These are phyloP conservation scores for Hypothenemus hampei DNA, from an alignment of 1,140 invertebrate species.

Conservation along the genomic window DNA sequence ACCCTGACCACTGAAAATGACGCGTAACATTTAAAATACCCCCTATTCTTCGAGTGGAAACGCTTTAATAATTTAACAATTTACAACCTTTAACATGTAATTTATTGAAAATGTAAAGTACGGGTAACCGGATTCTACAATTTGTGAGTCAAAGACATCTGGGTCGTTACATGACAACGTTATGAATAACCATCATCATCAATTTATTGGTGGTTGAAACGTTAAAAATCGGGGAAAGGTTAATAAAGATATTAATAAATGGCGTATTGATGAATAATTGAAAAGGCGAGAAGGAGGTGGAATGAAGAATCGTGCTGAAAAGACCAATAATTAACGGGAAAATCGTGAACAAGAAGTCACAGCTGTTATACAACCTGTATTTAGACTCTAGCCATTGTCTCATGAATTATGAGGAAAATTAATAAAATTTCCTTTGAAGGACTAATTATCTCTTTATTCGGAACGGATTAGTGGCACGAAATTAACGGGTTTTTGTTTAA, in stretches of 20 bases:
- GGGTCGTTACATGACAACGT: neutral
- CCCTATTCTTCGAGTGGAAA: neutral
- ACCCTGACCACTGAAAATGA: neutral
- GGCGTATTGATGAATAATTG: neutral
- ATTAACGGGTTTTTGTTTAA: conserved; percentile 22
- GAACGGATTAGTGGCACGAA: conserved; percentile 25
- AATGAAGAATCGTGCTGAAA: neutral
- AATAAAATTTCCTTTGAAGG: conserved; percentile 24
- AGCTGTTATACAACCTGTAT: conserved; percentile 27
- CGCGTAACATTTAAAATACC: conserved; percentile 3
- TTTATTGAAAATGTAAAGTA: too few species aligned
- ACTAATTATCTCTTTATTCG: conserved; percentile 26
- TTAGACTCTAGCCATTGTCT: conserved; percentile 27
- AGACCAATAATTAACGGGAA: conserved; percentile 17
- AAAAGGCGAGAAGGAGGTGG: neutral
- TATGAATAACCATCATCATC: neutral
- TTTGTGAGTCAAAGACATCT: conserved; percentile 2
- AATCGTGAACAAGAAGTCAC: conserved; percentile 27
- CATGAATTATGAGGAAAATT: conserved; percentile 26
- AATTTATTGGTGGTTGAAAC: neutral
- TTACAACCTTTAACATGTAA: too few species aligned
- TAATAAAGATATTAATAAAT: too few species aligned
- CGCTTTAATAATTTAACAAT: too few species aligned
- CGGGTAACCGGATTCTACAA: too few species aligned
- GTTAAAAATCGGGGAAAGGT: too few species aligned